These are phyloP conservation scores for Argyresthia goedartella DNA, from an alignment of 2,888 invertebrate species.

Conservation along the genomic window DNA sequence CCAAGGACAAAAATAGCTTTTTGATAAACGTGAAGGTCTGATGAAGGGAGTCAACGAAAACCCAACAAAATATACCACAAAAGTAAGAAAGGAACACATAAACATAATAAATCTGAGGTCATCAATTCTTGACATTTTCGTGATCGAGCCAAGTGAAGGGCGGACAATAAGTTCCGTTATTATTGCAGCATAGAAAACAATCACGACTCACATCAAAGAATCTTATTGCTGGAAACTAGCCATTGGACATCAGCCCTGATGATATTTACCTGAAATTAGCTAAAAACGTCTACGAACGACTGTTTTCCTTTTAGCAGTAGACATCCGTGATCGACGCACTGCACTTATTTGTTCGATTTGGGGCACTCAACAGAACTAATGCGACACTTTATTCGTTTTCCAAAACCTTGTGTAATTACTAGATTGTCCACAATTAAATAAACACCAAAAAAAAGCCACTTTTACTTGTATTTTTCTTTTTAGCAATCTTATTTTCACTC, in stretches of 20 bases:
- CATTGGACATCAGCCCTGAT: not conserved
- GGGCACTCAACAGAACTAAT: constrained; percentile 14
- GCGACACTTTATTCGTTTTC: not conserved
- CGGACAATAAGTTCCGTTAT: constrained; percentile 20
- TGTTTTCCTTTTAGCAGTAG: constrained; percentile 58
- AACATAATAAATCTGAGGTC: constrained; percentile 49
- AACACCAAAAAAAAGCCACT: not conserved
- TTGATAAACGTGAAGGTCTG: not conserved
- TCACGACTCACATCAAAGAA: constrained; percentile 5
- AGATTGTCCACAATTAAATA: not conserved
- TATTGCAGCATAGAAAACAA: constrained; percentile 18
- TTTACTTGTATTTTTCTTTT: not conserved
- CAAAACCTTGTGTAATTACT: not conserved
- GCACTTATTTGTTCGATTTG: constrained; percentile 47
- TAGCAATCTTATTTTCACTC: not conserved
- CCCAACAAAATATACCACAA: constrained; percentile 13
- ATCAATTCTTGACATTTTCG: constrained; percentile 48
- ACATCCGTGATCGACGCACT: constrained; percentile 61
- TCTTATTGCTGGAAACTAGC: constrained; percentile 3
- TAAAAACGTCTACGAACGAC: constrained; percentile 25
- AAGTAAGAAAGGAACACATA: constrained; percentile 27
- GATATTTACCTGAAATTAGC: constrained; percentile 32
- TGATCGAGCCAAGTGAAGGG: constrained; percentile 52
- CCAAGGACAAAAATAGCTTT: too few relatives aligned
- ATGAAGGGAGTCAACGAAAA: not conserved